Percentiles rank a stretch among this genome's conserved stretches.
phyloP scores from a whole-genome alignment of 1,140 invertebrate species.

The Drosophila neocordata region DNA sequence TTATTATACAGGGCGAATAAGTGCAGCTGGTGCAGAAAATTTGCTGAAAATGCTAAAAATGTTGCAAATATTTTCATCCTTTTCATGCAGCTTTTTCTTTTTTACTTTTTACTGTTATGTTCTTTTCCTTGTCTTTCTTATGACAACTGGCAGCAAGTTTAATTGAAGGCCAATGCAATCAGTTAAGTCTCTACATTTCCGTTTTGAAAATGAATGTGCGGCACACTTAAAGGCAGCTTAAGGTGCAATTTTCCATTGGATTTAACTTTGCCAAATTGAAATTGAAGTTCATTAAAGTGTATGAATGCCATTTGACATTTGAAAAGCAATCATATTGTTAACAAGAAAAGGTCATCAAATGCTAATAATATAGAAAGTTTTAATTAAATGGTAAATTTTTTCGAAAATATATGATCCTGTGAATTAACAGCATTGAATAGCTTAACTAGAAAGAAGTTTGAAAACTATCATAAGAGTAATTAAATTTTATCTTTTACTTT shows the following conservation, averaged over 20 bases:
- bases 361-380: neutral
- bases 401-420: neutral
- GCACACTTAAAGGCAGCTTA: conserved; percentile 27
- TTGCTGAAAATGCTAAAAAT: neutral
- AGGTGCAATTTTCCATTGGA: conserved; percentile 30
- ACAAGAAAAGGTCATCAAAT: conserved; percentile 23
- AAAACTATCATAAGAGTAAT: no score
- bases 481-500: no score
- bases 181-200: conserved; percentile 21
- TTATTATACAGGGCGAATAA: conserved; percentile 26
- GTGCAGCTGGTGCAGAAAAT: conserved; percentile 31
- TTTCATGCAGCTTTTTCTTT: conserved; percentile 4
- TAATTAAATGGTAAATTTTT: conserved; percentile 1
- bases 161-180: conserved; percentile 54
- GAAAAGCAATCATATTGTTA: conserved; percentile 17
- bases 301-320: conserved; percentile 12
- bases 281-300: conserved; percentile 29
- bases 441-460: no score
- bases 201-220: conserved; percentile 27
- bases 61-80: conserved; percentile 13
- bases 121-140: conserved; percentile 10
- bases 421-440: no score
- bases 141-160: conserved; percentile 17
- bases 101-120: conserved; percentile 2
- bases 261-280: conserved; percentile 26